Base-by-base conservation (phyloP, 1,140 invertebrate genomes). In the Drosophila kikkawai region DNA sequence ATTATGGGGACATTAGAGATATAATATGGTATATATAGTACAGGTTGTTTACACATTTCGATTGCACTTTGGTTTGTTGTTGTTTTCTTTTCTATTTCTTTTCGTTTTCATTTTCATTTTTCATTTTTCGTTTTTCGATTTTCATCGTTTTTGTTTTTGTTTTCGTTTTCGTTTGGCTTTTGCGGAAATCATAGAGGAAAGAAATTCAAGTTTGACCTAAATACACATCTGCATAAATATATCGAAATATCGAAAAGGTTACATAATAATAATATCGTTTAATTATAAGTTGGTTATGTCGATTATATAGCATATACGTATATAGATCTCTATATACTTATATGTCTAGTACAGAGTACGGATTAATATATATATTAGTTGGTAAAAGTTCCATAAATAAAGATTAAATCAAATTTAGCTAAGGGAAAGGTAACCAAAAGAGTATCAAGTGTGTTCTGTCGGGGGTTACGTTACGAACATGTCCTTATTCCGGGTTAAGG, bases 51-150 rank as follows among this genome's bases (percentile, higher is more conserved):
- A 75, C 50, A 55, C 42, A 64, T 56, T 39, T 39, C 39, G 70
- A 75, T 65, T 75, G 74, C 71, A 79, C 69, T 86, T 86, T 86
- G 82, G 82, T 86, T 86, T 86, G 82, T 87, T 87, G 66, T 76
- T 80, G 83, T 87, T 88, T 75, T 63, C 51, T 66, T 53, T 47
- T 50, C 13, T 17, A 2, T 45, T 19, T 80, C 71, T 6, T 45
- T 59, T 51, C 13, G 50, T 45, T 61, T 66, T 48, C 22, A 2
- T 5, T 51, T 60, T 53, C 15, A 50, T 29, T 29, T 29, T 29
- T 29, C 26, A 1, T 44, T 67, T 53, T 47, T 55, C n/a, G 17
- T 1, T 47, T 47, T 80, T 76, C 26, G 26, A 26, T 6, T 50
- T 59, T 51, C 22, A 22, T 22, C 5, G 45, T 59, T 75, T 64